Evolutionary conservation across 2,113 vertebrate species (phyloP).

Genomic region (Laterallus jamaicensis): DNA sequence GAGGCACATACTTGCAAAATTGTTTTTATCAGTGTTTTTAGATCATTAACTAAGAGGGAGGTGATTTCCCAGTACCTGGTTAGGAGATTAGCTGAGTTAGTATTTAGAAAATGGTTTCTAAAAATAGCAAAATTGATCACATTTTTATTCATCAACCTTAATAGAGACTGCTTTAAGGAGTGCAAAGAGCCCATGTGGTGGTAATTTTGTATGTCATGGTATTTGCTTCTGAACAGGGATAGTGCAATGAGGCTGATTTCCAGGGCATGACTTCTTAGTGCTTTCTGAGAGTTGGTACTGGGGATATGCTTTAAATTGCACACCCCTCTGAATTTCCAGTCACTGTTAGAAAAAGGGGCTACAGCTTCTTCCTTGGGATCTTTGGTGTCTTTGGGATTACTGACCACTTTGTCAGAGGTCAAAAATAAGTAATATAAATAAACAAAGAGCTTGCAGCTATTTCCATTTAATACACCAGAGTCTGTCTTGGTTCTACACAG

Average conservation of each 20-base stretch:
- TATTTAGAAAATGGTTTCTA: neutral
- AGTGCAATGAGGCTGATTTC: neutral
- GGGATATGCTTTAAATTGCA: neutral
- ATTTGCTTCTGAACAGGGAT: neutral
- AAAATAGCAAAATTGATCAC: neutral
- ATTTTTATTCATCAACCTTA: neutral
- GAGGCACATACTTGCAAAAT: neutral
- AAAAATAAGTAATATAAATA: slow-evolving; percentile 29
- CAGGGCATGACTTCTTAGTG: neutral
- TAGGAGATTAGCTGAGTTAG: neutral
- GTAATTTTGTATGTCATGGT: neutral
- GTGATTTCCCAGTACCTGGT: neutral
- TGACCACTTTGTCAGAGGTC: neutral
- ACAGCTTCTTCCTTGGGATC: neutral
- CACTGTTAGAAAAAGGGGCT: neutral
- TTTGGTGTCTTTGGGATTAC: neutral
- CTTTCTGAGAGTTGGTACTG: neutral
- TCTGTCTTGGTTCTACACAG: neutral
- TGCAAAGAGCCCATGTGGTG: neutral
- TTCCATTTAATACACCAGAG: neutral
- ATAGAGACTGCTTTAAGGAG: neutral
- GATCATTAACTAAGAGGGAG: neutral
- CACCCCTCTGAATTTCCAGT: neutral
- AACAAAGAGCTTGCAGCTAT: slow-evolving; percentile 18
- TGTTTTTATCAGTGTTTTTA: neutral